Base-by-base conservation (phyloP, 1,140 invertebrate genomes). In the Drosophila pseudoobscura region DNA sequence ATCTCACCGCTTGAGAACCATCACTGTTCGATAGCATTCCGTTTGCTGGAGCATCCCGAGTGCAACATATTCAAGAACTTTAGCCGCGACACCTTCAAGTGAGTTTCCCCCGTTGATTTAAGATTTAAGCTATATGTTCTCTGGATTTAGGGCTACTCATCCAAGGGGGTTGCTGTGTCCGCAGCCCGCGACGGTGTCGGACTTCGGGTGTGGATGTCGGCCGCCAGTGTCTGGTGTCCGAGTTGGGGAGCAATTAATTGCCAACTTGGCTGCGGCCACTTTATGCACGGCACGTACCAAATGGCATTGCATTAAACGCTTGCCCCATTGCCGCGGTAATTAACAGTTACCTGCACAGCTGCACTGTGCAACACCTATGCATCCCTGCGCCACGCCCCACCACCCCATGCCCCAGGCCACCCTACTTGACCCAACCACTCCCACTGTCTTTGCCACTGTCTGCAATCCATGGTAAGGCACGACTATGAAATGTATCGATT, bases 1-100 rank as follows among this genome's bases (percentile, higher is more conserved):
- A 97, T 97, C 71, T 97, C 96, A 46, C 96, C 96, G 1, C 92
- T 97, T 76, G 97, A 97, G 90, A 97, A 97, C 92, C 96, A 97
- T 91, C 97, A 97, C 83, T 97, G 96, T 90, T 97, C 96, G 29
- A 96, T 97, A 47, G 95, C 96, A 9, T 97, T 97, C 92, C 94
- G 96, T 31, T 94, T 97, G 44, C 92, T 97, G 43, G 95, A 96
- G 87, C 93, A 95, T 57, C 94, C 94, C 13, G 95, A 96, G 64
- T 96, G 95, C 89, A 96, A 97, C 92, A 96, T 97, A 63, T 94
- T 97, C 78, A 93, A 94, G 56, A 94, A 95, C 74, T 93, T 96
- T 61, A 92, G 93, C 53, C 92, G 93, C 46, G 93, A 95, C 35
- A 93, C 93, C 62, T 96, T 93, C 87, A 93, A 93, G 91, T 92